A percentile compares a stretch with the other conserved stretches of the same genome.
These are phyloP conservation scores for Asobara japonica DNA, from an alignment of 1,140 invertebrate species.

Conservation along the genomic window DNA sequence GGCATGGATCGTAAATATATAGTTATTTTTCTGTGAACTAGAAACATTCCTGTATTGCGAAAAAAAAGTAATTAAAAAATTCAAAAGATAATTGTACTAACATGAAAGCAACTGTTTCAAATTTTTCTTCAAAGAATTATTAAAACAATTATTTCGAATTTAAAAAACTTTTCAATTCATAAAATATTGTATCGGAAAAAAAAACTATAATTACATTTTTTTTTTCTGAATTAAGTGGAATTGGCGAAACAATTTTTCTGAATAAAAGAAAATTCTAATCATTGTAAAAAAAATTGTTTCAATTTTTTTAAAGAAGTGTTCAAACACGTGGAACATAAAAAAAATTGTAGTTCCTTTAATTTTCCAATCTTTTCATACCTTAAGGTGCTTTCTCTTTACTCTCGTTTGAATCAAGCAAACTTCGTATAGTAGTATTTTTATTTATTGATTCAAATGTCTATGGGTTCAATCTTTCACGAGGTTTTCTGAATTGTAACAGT, in stretches of 20 bases:
- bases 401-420: neutral
- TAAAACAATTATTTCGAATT: too few relatives aligned
- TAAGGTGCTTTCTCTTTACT: neutral
- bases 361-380: neutral
- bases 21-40: constrained; percentile 50
- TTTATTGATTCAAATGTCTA: constrained; percentile 22
- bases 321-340: too few relatives aligned
- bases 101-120: too few relatives aligned
- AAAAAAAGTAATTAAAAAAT: too few relatives aligned
- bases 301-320: constrained; percentile 14
- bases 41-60: constrained; percentile 50
- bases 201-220: too few relatives aligned
- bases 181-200: too few relatives aligned
- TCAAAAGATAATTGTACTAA: too few relatives aligned
- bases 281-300: neutral
- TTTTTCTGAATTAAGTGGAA: too few relatives aligned
- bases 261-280: constrained; percentile 19
- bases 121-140: too few relatives aligned
- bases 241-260: too few relatives aligned
- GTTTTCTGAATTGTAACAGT: constrained; percentile 33
- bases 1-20: constrained; percentile 50
- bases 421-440: constrained; percentile 13
- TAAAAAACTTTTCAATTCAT: too few relatives aligned
- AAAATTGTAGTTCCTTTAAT: neutral
- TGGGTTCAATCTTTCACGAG: constrained; percentile 23